Conservation (phyloP, 2,797 vertebrate genomes). For the Neosilurus mollespiculum region DNA sequence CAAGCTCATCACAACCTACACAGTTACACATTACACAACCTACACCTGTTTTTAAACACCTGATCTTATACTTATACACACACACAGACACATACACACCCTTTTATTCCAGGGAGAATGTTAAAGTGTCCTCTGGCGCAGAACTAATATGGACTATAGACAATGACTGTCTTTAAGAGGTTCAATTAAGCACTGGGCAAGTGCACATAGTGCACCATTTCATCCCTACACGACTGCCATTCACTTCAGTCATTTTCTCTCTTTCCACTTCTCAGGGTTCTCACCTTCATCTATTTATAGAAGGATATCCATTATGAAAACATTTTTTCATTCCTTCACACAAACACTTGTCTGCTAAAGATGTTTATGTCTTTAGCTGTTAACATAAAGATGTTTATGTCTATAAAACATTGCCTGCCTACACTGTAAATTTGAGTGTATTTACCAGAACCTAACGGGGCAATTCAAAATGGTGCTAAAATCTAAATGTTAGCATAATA, state of each 20-base stretch:
- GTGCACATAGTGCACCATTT: constrained; percentile 12
- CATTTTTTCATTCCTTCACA: neutral
- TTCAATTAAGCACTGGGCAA: constrained; percentile 37
- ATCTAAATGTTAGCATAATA: too few relatives aligned
- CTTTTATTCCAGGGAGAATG: constrained; percentile 22
- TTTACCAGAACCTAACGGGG: too few relatives aligned
- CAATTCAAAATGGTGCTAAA: too few relatives aligned
- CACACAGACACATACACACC: too few relatives aligned
- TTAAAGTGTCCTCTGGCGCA: constrained; percentile 16
- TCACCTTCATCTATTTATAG: constrained; percentile 2
- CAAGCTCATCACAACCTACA: too few relatives aligned
- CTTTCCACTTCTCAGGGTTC: neutral
- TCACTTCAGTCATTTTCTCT: constrained; percentile 3
- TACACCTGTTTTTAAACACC: neutral
- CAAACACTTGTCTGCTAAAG: neutral
- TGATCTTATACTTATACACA: too few relatives aligned
- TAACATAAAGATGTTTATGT: too few relatives aligned
- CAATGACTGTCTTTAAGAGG: constrained; percentile 39
- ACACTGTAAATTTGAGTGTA: too few relatives aligned
- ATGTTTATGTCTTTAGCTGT: too few relatives aligned
- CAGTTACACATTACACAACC: too few relatives aligned
- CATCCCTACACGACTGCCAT: constrained; percentile 14
- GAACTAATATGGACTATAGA: constrained; percentile 29
- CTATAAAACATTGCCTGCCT: too few relatives aligned
- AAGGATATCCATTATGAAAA: neutral